These are phyloP conservation scores for Deroplatys truncata DNA, from an alignment of 2,888 invertebrate genomes.

Conservation along the genomic window DNA sequence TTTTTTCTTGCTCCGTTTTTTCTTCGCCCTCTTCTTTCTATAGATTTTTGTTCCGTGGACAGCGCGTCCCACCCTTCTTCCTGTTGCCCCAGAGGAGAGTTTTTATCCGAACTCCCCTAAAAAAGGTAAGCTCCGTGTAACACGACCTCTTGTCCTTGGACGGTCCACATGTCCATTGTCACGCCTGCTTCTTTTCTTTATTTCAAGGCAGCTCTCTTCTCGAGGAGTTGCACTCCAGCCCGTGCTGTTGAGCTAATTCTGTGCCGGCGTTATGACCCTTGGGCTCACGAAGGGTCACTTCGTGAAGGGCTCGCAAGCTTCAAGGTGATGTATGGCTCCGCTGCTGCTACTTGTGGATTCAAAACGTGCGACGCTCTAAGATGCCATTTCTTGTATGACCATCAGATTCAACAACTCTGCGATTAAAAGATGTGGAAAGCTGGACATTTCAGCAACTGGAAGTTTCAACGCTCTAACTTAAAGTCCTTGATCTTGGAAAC, in stretches of 20 bases:
- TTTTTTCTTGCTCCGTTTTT: neutral
- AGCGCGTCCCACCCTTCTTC: neutral
- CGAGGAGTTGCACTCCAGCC: neutral
- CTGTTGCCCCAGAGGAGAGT: neutral
- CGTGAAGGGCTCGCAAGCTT: neutral
- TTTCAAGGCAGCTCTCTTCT: neutral
- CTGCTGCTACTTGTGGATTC: neutral
- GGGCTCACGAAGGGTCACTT: neutral
- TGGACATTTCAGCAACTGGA: no score
- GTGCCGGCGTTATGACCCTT: neutral
- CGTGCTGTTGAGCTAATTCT: neutral
- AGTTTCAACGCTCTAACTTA: no score
- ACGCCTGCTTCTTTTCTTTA: neutral
- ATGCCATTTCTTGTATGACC: neutral
- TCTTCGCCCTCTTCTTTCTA: neutral
- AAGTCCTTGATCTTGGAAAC: no score
- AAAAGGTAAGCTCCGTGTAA: neutral
- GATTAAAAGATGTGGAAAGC: no score
- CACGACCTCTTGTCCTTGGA: neutral
- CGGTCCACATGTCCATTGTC: neutral
- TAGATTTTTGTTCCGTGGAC: slow-evolving; percentile 9
- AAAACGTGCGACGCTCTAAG: neutral
- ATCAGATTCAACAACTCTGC: no score
- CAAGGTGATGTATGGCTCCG: neutral
- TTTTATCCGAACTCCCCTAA: neutral